Base-by-base conservation (phyloP, 2,888 invertebrate species). In the Brachynemurus nebulosus region DNA sequence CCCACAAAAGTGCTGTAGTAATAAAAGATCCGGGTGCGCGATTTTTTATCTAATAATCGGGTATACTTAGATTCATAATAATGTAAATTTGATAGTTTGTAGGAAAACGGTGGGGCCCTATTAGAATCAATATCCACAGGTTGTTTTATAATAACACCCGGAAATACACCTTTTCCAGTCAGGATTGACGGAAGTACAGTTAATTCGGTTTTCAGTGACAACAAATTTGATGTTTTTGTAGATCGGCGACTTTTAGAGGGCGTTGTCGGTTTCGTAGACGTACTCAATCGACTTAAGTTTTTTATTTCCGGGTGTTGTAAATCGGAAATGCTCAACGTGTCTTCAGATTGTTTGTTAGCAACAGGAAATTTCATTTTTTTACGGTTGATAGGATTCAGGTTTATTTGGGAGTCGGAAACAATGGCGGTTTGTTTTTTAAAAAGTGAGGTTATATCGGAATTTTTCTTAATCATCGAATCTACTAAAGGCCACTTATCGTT, bases 1-100 rank as follows among this genome's bases (percentile, higher is more conserved):
- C n/a, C n/a, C n/a, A n/a, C n/a, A n/a, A n/a, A n/a, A n/a, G n/a
- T n/a, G n/a, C n/a, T n/a, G n/a, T n/a, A n/a, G n/a, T n/a, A 30
- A 30, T 30, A 30, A 30, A 12, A 30, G 2, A 30, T 30, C 14
- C n/a, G 14, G 2, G 30, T 30, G n/a, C 11, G 6, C 14, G 14
- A 30, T 4, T 9, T 4, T 30, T 4, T 30, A 3, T 30, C 30
- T 30, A 20, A 17, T n/a, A 37, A 37, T 4, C 20, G 18, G 9
- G 37, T 19, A 20, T 37, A 37, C 18, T 37, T 37, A n/a, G 7
- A 19, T 37, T 37, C 37, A 12, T 19, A 37, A 17, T 17, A 37
- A 18, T n/a, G 20, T 8, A 37, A 19, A 20, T 37, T 37, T n/a
- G 37, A 37, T 2, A 19, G 12, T 16, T 19, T 18, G 8, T 37